Base-by-base conservation (phyloP, 2,888 invertebrate species). In the Agapostemon virescens region DNA sequence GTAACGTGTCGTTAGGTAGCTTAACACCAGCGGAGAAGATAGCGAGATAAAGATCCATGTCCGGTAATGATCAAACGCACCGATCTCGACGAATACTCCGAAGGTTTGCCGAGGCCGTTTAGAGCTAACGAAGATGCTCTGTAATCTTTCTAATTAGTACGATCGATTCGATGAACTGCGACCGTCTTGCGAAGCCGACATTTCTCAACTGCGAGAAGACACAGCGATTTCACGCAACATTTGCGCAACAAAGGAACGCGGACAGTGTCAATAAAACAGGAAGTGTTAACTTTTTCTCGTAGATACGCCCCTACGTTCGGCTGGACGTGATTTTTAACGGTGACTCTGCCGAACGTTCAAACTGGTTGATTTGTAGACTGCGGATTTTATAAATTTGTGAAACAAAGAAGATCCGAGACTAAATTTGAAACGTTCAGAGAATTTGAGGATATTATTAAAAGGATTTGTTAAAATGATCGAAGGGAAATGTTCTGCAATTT, bases 11-110 rank as follows among this genome's bases (percentile, higher is more conserved):
- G 73, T 79, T 85, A 86, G 86, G 84, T 84, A 88, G 84, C 83
- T 9, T 72, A 69, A 87, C 85, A 85, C 80, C 80, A 72, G 74
- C 78, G 81, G 78, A 73, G 67, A 69, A 82, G 87, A 87, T 88
- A 82, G 70, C 61, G 36, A 82, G 86, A 89, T 88, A 89, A 80
- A 49, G 76, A 82, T 73, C 72, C 83, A 42, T 85, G 85, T 85
- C 85, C 83, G 36, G 83, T 69, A 70, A 76, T 78, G 88, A 89
- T 89, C 88, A 88, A 90, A 89, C 80, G 87, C 58, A 63, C 87
- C 88, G 89, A 87, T 85, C 75, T 83, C 76, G 72, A n/a, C 36
- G 11, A 42, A 15, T 17, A 3, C 38, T 67, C 7, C 17, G 23
- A 9, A 69, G 38, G 23, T 73, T 73, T 13, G 49, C 67, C 40